Evolutionary conservation across 1,140 invertebrate genomes (phyloP), one percentile per base, ranked within the genome.

Genomic region (Archegozetes longisetosus): DNA sequence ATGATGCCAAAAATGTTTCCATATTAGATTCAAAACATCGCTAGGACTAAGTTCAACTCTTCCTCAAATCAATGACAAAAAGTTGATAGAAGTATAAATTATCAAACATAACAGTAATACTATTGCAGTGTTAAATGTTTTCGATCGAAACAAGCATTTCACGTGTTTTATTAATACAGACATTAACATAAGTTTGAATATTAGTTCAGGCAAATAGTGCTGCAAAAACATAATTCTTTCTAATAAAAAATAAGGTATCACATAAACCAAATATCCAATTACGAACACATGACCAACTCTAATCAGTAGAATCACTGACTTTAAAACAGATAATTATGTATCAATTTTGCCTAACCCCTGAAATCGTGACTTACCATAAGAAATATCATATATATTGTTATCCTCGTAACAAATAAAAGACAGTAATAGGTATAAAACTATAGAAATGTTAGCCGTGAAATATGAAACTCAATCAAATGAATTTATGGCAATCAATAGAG

Each of bases 1-100:
- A n/a, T n/a, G 91, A 72, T 93, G 88, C 90, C 90, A 95, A 4
- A 86, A 84, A 65, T 92, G 86, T 68, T 82, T 86, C 88, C 88
- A 92, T 66, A 84, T 79, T 25, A 94, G 73, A 67, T 77, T 79
- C 47, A 85, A 73, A 58, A 94, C 77, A 66, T 91, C 83, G 54
- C 78, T 76, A 53, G 82, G 79, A 59, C 77, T 80, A 55, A 92
- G 73, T 64, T 83, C 78, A 6, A 75, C 78, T 29, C 77, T 81
- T n/a, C 89, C 89, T 70, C 91, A 93, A 69, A 82, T 86, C 0
- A 92, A 71, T 20, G 85, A 82, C 61, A 78, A 74, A 70, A 92
- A 92, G 68, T 82, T 83, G 56, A 29, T 28, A 58, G 65, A 67
- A 49, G 51, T 53, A 57, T 48, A 62, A 27, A 24, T 17, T 47